phyloP scores from a whole-genome alignment of 2,888 invertebrate species.

The Gastracanthus pulcherrimus region DNA sequence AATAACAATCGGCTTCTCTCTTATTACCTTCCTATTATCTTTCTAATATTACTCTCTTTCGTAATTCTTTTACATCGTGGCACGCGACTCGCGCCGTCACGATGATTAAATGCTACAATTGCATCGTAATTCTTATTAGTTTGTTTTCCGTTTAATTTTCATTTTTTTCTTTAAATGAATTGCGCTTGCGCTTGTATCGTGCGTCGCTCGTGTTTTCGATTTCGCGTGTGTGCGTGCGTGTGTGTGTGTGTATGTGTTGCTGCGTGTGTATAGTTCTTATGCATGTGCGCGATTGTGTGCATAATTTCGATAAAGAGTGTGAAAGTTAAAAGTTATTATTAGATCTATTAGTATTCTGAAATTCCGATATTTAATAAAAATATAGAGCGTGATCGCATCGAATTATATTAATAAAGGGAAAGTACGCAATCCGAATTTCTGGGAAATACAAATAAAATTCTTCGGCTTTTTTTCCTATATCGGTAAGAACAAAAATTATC shows the following conservation, averaged over 20 bases:
- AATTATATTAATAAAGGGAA: neutral
- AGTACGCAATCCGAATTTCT: no score
- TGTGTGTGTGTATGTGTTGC: neutral
- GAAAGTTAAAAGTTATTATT: neutral
- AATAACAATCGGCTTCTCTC: constrained; percentile 70
- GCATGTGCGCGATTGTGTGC: neutral
- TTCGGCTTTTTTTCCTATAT: neutral
- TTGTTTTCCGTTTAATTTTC: neutral
- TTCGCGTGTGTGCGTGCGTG: neutral
- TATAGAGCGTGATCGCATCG: neutral
- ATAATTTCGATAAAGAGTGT: neutral
- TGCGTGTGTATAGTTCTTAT: neutral
- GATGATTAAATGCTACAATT: constrained; percentile 1
- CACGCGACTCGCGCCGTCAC: constrained; percentile 64
- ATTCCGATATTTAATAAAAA: neutral
- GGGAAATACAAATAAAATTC: no score
- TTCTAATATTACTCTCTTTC: neutral
- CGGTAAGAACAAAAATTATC: neutral
- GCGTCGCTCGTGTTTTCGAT: neutral
- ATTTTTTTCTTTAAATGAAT: neutral
- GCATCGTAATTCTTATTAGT: no score
- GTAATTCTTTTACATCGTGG: constrained; percentile 64
- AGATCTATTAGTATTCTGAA: neutral
- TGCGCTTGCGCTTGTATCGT: neutral
- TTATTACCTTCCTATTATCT: constrained; percentile 33